phyloP scores from a whole-genome alignment of 2,797 vertebrate species.

The Tapera naevia region DNA sequence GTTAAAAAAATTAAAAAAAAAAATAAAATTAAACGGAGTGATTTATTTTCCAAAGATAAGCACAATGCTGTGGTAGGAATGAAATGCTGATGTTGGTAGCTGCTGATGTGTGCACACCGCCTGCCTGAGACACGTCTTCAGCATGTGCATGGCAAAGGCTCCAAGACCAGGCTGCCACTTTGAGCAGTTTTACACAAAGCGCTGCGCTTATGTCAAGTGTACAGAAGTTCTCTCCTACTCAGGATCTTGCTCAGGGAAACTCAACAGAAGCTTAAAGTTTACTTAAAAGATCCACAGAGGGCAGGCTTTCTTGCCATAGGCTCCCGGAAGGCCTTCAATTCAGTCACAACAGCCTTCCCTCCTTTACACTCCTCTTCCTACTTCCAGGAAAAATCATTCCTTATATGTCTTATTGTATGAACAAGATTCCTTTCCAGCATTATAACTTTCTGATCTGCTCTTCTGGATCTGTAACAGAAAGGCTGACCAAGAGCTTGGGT shows the following conservation, averaged over 20 bases:
- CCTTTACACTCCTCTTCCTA: not conserved
- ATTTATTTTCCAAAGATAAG: not conserved
- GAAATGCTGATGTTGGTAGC: not conserved
- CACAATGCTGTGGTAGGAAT: not conserved
- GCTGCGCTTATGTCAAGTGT: not conserved
- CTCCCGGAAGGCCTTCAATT: not conserved
- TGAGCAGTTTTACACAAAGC: not conserved
- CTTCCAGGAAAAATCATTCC: not conserved
- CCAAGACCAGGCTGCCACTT: not conserved
- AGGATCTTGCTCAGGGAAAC: not conserved
- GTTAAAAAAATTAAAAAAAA: not conserved
- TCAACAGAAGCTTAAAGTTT: not conserved
- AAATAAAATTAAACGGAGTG: not conserved
- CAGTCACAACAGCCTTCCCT: not conserved
- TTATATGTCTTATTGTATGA: not conserved
- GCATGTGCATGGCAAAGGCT: not conserved
- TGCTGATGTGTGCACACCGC: not conserved
- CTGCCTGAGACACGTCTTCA: not conserved
- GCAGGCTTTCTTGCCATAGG: rapidly evolving
- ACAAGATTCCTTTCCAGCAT: not conserved
- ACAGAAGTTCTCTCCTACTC: not conserved
- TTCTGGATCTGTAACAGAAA: not conserved
- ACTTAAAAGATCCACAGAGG: not conserved
- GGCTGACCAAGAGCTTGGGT: not conserved
- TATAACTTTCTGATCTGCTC: not conserved